Evolutionary conservation across 2,797 vertebrate genomes (phyloP).

Genomic region (Harpagifer antarcticus): DNA sequence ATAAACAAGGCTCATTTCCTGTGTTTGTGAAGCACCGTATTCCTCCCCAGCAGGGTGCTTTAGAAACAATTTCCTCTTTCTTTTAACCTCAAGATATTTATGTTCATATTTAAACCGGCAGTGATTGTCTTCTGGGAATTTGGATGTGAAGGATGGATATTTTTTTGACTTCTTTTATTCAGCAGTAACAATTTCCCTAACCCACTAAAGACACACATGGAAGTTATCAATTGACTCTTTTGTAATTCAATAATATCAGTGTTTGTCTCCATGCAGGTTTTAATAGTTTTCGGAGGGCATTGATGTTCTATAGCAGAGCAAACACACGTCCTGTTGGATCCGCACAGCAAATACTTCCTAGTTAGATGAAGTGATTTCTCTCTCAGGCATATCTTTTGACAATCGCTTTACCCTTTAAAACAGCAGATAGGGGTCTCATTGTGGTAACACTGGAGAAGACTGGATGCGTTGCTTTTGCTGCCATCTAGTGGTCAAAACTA

Average conservation of each 20-base stretch:
- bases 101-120: constrained; percentile 1
- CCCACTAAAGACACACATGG: too few relatives aligned
- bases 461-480: constrained; percentile 1
- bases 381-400: too few relatives aligned
- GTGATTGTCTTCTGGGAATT: constrained; percentile 18
- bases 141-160: not conserved
- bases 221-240: too few relatives aligned
- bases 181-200: not conserved
- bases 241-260: too few relatives aligned
- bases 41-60: constrained; percentile 28
- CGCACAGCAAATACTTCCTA: too few relatives aligned
- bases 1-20: constrained; percentile 59
- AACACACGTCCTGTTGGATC: too few relatives aligned
- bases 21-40: constrained; percentile 61
- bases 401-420: too few relatives aligned
- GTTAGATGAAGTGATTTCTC: too few relatives aligned
- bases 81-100: constrained; percentile 27
- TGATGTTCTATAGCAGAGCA: too few relatives aligned
- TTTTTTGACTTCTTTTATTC: not conserved
- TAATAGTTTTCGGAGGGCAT: too few relatives aligned
- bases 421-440: too few relatives aligned
- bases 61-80: constrained; percentile 68
- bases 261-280: too few relatives aligned
- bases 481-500: constrained; percentile 40
- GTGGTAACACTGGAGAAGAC: not conserved